Evolutionary conservation across 2,113 vertebrate species (phyloP).

Genomic region (Callionymus lyra): DNA sequence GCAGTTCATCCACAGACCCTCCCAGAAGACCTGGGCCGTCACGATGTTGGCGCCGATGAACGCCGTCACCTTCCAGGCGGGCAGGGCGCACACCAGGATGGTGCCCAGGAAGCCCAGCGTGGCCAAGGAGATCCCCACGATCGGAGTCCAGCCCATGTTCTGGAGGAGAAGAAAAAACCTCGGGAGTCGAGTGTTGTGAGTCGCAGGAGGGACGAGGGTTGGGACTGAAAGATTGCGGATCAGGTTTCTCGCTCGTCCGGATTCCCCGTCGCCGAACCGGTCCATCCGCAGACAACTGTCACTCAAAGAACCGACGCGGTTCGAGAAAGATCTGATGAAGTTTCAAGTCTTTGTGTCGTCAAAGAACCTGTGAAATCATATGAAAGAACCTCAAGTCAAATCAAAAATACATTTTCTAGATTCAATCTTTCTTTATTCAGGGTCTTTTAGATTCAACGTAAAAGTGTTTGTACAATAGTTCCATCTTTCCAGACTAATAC

Average conservation of each 20-base stretch:
- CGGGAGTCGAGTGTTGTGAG: slow-evolving; percentile 11
- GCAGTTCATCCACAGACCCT: slow-evolving; percentile 79
- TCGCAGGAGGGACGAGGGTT: slow-evolving; percentile 37
- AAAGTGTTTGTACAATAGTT: too few relatives aligned
- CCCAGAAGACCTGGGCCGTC: slow-evolving; percentile 78
- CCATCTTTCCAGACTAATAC: too few relatives aligned
- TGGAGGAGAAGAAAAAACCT: background rate
- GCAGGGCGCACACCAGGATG: slow-evolving; percentile 76
- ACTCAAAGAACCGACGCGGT: slow-evolving; percentile 1
- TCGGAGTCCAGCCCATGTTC: slow-evolving; percentile 55
- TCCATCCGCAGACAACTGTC: slow-evolving; percentile 1
- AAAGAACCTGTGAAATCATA: too few relatives aligned
- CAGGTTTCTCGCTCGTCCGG: slow-evolving; percentile 56
- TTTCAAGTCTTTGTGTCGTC: too few relatives aligned
- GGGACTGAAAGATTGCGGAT: slow-evolving; percentile 35
- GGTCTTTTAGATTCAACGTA: too few relatives aligned
- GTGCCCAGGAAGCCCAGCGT: slow-evolving; percentile 78
- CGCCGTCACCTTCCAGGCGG: slow-evolving; percentile 84
- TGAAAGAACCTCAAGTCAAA: too few relatives aligned
- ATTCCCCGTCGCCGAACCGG: slow-evolving; percentile 32
- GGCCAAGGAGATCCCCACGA: slow-evolving; percentile 69
- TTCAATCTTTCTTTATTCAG: too few relatives aligned
- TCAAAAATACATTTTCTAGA: too few relatives aligned
- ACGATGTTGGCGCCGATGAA: slow-evolving; percentile 82
- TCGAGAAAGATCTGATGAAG: too few relatives aligned